Evolutionary conservation across 2,888 invertebrate genomes (phyloP), one percentile per base, ranked within the genome.

Genomic region (Panopea generosa): DNA sequence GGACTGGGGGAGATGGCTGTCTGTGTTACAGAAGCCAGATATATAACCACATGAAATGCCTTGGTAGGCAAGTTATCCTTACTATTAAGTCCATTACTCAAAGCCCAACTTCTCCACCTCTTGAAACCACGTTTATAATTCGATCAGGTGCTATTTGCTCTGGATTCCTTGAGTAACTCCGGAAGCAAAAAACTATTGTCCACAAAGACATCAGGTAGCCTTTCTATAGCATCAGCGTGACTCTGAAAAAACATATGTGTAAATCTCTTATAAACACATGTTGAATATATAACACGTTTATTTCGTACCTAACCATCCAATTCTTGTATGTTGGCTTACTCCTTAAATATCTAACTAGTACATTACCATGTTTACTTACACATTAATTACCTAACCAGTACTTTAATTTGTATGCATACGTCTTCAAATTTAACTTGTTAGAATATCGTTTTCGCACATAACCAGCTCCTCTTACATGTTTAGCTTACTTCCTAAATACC

Each of bases 1-100:
- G 75, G 73, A 79, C 70, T 61, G 6, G 68, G 53, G 40, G 73
- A 71, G 59, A 53, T 77, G 18, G 66, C 20, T 1, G 47, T 29
- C 59, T 81, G 74, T 24, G 69, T 61, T 49, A 83, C 57, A 11
- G 78, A 73, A 1, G 68, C 55, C n/a, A 74, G 33, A 77, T 72
- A 79, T 4, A 83, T 7, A 3, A 75, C 69, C 9, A 83, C 56
- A 60, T 71, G 73, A 24, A 81, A 72, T 24, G 72, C 50, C 43
- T 61, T 78, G 18, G 78, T 74, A 22, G 78, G 78, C 56, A 81
- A 77, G 49, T 43, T 55, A 40, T 79, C 73, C 60, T 56, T 26
- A 22, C 38, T 45, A 14, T 18, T 18, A 49, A 78, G 29, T 27
- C 67, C 73, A 57, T 75, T 65, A 47, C n/a, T 2, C 18, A 33